Evolutionary conservation across 2,888 invertebrate genomes (phyloP).

Genomic region (Dendrolimus houi): DNA sequence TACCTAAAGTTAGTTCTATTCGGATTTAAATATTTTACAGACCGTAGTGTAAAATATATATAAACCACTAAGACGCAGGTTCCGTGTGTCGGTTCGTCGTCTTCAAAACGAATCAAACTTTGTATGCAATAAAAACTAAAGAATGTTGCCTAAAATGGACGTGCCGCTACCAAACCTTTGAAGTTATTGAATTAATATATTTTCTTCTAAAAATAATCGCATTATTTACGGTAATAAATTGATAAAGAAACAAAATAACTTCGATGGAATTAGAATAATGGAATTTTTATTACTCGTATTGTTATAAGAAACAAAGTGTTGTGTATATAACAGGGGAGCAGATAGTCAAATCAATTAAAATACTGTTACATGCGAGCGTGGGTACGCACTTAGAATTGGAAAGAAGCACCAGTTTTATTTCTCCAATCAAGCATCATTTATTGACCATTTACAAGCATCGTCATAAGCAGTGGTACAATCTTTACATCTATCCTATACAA

Average conservation of each 20-base stretch:
- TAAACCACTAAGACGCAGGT: slow-evolving; percentile 30
- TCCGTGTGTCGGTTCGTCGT: slow-evolving; percentile 30
- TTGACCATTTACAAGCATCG: too few species aligned
- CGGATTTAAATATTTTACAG: slow-evolving; percentile 28
- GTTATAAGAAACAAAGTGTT: too few species aligned
- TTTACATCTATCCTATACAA: too few species aligned
- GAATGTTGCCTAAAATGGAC: slow-evolving; percentile 12
- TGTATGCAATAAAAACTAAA: slow-evolving; percentile 38
- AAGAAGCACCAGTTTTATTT: too few species aligned
- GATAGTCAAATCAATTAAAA: too few species aligned
- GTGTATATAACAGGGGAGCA: too few species aligned
- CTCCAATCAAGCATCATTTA: too few species aligned
- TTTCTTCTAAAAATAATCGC: slow-evolving; percentile 1
- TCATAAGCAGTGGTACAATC: too few species aligned
- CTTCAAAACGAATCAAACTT: slow-evolving; percentile 36
- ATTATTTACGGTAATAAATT: background rate
- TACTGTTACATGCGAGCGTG: too few species aligned
- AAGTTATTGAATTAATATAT: slow-evolving; percentile 5
- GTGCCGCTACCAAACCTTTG: slow-evolving; percentile 17
- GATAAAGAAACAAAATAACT: background rate
- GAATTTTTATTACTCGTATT: too few species aligned
- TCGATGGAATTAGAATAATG: too few species aligned
- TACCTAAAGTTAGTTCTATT: slow-evolving; percentile 9
- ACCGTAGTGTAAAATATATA: slow-evolving; percentile 32
- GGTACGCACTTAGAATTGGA: too few species aligned